Evolutionary conservation across 2,113 vertebrate genomes (phyloP).

Genomic region (Sorex fumeus): DNA sequence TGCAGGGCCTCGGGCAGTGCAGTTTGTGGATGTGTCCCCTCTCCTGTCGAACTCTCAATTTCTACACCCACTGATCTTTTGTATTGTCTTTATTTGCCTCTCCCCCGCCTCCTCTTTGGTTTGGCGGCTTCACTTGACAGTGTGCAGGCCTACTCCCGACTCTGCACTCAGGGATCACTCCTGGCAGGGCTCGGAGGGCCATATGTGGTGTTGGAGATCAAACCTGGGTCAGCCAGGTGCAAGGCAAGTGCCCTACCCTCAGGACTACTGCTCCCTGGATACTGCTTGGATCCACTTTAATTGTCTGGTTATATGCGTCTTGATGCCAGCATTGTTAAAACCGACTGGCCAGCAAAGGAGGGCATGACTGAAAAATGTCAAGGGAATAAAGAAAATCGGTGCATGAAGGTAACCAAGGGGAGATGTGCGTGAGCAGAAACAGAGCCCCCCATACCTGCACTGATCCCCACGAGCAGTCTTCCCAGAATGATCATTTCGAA

Average conservation of each 20-base stretch:
- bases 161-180: no score
- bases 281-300: not conserved
- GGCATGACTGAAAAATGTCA: not conserved
- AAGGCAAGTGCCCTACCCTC: no score
- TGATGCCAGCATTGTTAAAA: not conserved
- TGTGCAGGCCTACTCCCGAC: no score
- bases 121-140: no score
- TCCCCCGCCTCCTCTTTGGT: no score
- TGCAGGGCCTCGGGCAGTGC: not conserved
- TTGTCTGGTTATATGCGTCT: not conserved
- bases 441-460: constrained; percentile 88
- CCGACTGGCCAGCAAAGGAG: not conserved
- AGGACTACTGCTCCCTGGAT: not conserved
- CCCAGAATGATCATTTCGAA: constrained; percentile 96
- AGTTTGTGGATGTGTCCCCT: not conserved
- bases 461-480: constrained; percentile 92
- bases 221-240: no score
- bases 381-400: not conserved
- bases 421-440: not conserved
- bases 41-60: not conserved
- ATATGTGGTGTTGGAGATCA: no score
- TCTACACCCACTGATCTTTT: not conserved
- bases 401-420: not conserved
- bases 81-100: no score
- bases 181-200: no score